These are phyloP conservation scores for Piprites chloris DNA, from an alignment of 2,113 vertebrate genomes.

Conservation along the genomic window DNA sequence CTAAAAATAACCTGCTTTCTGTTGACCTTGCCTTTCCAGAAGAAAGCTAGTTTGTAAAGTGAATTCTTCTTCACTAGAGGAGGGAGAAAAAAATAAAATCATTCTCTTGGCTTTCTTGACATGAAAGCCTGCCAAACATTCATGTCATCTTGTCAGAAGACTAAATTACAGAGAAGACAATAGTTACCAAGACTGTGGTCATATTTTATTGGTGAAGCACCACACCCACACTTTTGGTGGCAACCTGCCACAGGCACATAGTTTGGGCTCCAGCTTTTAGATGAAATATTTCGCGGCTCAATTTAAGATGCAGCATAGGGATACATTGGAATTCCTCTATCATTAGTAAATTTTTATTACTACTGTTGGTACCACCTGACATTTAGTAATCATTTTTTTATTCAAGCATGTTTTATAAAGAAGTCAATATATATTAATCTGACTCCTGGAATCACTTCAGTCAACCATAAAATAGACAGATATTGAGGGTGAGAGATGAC, in stretches of 20 bases:
- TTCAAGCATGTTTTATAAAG: background rate
- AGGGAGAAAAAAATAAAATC: background rate
- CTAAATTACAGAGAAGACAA: background rate
- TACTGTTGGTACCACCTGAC: background rate
- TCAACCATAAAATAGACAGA: background rate
- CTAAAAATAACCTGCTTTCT: slow-evolving; percentile 48
- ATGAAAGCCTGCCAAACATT: background rate
- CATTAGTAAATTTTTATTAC: background rate
- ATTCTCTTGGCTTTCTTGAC: slow-evolving; percentile 6
- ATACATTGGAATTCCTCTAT: background rate
- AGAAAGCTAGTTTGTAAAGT: slow-evolving; percentile 1
- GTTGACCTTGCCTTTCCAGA: slow-evolving; percentile 39
- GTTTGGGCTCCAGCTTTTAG: background rate
- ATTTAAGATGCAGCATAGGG: background rate
- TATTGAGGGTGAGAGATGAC: background rate
- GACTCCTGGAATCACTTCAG: background rate
- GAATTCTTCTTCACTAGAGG: background rate
- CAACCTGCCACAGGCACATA: background rate
- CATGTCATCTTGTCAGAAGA: slow-evolving; percentile 23
- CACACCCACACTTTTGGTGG: background rate
- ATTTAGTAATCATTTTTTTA: background rate
- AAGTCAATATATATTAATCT: background rate
- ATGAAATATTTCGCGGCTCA: background rate
- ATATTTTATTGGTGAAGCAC: background rate
- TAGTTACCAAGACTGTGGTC: background rate